Conservation (phyloP, 2,888 invertebrate genomes). For the Diarsia mendica region DNA sequence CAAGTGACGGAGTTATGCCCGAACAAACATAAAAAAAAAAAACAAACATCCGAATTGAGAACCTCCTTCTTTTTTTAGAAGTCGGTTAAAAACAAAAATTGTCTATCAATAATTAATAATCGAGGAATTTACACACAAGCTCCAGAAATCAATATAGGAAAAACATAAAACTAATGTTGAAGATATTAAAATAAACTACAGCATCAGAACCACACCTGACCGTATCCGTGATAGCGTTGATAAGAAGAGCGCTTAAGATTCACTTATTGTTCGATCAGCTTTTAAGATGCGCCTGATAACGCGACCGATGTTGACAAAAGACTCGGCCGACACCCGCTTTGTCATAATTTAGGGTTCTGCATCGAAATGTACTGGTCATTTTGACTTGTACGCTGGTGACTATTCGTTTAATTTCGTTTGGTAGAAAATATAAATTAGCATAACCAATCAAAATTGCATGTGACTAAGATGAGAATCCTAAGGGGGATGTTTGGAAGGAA, state of each 20-base stretch:
- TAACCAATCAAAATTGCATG: neutral
- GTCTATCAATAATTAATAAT: neutral
- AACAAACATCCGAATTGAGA: no score
- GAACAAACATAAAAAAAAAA: no score
- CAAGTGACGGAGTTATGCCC: no score
- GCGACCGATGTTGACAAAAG: constrained; percentile 88
- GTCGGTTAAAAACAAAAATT: neutral
- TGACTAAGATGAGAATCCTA: no score
- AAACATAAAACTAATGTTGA: neutral
- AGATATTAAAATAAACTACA: constrained; percentile 20
- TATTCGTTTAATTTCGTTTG: neutral
- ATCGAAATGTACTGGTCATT: constrained; percentile 1
- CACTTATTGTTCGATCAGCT: constrained; percentile 88
- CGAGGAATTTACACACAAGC: rapidly evolving
- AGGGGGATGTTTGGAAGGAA: no score
- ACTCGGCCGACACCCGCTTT: constrained; percentile 79
- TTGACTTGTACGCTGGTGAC: neutral
- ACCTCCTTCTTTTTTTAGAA: no score
- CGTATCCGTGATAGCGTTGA: constrained; percentile 78
- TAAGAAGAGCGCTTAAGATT: constrained; percentile 87
- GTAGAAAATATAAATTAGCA: neutral
- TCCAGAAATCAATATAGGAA: neutral
- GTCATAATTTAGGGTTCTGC: constrained; percentile 81
- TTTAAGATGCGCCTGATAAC: constrained; percentile 86
- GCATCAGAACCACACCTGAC: constrained; percentile 58